A percentile compares a stretch with the other conserved stretches of the same genome.
Evolutionary conservation across 2,888 invertebrate genomes (phyloP).

Genomic region (Caradrina clavipalpis): DNA sequence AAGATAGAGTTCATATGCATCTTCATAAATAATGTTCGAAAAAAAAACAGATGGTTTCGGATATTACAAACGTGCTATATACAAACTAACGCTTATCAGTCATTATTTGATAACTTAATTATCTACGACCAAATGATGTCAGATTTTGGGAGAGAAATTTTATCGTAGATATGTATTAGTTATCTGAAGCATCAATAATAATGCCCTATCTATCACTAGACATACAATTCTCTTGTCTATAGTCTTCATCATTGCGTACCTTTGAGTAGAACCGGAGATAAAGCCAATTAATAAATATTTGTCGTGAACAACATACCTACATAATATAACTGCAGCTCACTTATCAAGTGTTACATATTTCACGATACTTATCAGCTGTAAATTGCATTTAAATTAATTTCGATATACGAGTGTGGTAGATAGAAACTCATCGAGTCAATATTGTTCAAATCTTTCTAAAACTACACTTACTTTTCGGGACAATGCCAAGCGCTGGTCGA

Average conservation of each 20-base stretch:
- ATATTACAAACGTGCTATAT: no score
- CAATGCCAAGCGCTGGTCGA: no score
- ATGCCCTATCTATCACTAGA: not conserved
- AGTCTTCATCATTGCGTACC: not conserved
- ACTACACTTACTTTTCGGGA: not conserved
- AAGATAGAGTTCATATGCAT: no score
- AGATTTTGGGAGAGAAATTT: no score
- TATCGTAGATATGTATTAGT: not conserved
- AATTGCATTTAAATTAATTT: slow-evolving; percentile 6
- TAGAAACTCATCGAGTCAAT: no score
- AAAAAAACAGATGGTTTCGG: slow-evolving; percentile 1
- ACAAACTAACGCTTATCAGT: slow-evolving; percentile 1
- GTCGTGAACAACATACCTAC: not conserved
- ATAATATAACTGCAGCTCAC: not conserved
- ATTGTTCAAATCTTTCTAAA: not conserved
- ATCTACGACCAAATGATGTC: no score
- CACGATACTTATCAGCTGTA: not conserved
- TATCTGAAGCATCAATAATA: not conserved
- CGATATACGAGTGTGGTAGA: no score
- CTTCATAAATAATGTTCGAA: not conserved
- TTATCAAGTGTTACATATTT: slow-evolving; percentile 33
- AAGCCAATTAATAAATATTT: slow-evolving; percentile 19
- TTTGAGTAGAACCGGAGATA: slow-evolving; percentile 22
- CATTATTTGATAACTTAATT: not conserved
- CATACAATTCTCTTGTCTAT: not conserved